Conservation (phyloP, 2,888 invertebrate genomes). For the Prenolepis imparis region DNA sequence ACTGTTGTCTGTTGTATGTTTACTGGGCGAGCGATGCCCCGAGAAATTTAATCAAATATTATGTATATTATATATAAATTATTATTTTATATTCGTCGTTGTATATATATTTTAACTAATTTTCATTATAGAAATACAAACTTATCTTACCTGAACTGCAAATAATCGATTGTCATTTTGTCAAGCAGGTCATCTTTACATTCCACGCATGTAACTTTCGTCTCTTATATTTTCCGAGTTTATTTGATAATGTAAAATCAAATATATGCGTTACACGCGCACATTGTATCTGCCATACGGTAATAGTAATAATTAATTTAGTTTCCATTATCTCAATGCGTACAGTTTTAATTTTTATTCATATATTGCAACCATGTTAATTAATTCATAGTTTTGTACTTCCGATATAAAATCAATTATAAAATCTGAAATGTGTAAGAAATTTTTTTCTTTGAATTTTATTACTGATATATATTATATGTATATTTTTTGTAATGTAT, state of each 20-base stretch:
- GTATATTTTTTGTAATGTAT: constrained; percentile 4
- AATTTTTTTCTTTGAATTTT: constrained; percentile 24
- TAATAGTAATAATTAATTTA: constrained; percentile 32
- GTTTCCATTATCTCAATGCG: constrained; percentile 16
- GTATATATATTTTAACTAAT: constrained; percentile 83
- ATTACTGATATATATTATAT: constrained; percentile 12
- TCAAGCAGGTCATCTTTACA: constrained; percentile 42
- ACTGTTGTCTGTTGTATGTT: constrained; percentile 85
- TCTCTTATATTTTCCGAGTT: constrained; percentile 37
- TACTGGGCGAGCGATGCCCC: constrained; percentile 77
- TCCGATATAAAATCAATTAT: constrained; percentile 32
- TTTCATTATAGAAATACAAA: constrained; percentile 81
- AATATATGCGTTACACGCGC: neutral
- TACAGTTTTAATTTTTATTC: constrained; percentile 21
- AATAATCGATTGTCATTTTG: constrained; percentile 51
- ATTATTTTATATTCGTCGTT: constrained; percentile 85
- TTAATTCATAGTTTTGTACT: constrained; percentile 31
- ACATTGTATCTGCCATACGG: constrained; percentile 17
- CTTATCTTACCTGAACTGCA: constrained; percentile 78
- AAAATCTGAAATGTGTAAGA: constrained; percentile 11
- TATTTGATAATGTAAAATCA: constrained; percentile 13
- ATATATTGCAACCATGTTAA: constrained; percentile 1
- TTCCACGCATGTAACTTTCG: constrained; percentile 41
- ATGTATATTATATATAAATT: constrained; percentile 84
- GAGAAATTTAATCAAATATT: constrained; percentile 83